These are phyloP conservation scores for Tinea semifulvella DNA, from an alignment of 2,888 invertebrate species.

Conservation along the genomic window DNA sequence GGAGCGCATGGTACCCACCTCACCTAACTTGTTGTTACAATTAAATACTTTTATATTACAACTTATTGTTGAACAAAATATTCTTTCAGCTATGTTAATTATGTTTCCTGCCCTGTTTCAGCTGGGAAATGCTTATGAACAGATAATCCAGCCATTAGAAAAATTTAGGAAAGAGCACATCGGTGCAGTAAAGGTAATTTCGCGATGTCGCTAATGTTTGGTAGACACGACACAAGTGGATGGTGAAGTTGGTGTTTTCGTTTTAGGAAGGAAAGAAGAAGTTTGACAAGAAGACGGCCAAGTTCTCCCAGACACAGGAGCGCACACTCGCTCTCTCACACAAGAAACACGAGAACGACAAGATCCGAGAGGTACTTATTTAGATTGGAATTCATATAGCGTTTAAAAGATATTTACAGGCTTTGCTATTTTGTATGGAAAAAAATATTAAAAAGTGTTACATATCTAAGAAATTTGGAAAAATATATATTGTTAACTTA, in stretches of 20 bases:
- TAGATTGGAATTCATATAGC: background rate
- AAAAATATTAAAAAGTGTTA: no score
- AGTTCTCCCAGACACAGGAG: constrained; percentile 97
- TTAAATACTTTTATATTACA: no score
- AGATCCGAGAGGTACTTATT: background rate
- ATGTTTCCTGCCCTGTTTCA: no score
- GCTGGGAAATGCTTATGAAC: constrained; percentile 91
- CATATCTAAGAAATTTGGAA: no score
- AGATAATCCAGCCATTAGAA: constrained; percentile 93
- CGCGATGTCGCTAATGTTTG: background rate
- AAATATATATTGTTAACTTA: no score
- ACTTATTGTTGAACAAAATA: no score
- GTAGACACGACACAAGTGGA: background rate
- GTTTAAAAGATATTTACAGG: no score
- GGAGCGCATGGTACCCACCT: constrained; percentile 84
- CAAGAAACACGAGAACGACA: constrained; percentile 80
- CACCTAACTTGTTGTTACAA: background rate
- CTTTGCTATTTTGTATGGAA: no score
- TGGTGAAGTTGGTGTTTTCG: background rate
- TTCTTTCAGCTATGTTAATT: no score
- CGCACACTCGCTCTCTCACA: constrained; percentile 92
- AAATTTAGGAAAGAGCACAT: constrained; percentile 94
- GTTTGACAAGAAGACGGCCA: constrained; percentile 97
- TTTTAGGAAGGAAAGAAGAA: constrained; percentile 91
- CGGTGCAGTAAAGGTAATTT: constrained; percentile 88